A percentile compares a stretch with the other conserved stretches of the same genome.
Conservation (phyloP, 2,797 vertebrate genomes). For the Hydrocynus forskahlii region DNA sequence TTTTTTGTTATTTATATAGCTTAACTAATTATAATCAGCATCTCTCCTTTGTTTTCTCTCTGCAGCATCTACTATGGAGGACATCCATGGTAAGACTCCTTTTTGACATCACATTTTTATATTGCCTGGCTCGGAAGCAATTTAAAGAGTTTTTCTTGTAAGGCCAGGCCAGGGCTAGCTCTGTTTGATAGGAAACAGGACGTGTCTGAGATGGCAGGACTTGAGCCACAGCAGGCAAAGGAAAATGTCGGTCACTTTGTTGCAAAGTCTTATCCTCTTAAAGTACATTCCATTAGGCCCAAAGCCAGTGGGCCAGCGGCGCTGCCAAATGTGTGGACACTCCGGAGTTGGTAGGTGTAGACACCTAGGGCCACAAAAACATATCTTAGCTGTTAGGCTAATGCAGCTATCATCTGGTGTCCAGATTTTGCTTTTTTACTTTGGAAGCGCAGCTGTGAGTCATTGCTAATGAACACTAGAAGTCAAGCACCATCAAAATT, state of each 20-base stretch:
- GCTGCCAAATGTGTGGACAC: neutral
- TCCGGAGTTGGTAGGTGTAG: neutral
- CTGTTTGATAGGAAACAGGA: neutral
- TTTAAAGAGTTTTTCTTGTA: constrained; percentile 21
- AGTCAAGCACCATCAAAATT: no score
- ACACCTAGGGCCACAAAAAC: neutral
- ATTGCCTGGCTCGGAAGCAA: constrained; percentile 1
- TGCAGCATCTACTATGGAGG: constrained; percentile 52
- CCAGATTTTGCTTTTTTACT: neutral
- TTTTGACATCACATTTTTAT: neutral
- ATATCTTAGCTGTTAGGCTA: no score
- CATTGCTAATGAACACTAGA: no score
- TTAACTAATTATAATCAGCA: neutral
- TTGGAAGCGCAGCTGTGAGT: neutral
- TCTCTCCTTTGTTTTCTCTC: neutral
- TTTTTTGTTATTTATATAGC: no score
- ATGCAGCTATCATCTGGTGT: no score
- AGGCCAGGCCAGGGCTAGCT: neutral
- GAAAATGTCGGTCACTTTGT: constrained; percentile 35
- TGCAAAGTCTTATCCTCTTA: constrained; percentile 35
- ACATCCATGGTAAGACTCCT: constrained; percentile 50
- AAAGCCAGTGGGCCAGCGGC: neutral
- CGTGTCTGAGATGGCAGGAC: constrained; percentile 5
- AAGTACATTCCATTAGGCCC: constrained; percentile 23
- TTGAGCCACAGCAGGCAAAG: constrained; percentile 20